A percentile compares a stretch with the other conserved stretches of the same genome.
These are phyloP conservation scores for Masnerella sp. DNA, from an alignment of 2,888 invertebrate species.

Conservation along the genomic window DNA sequence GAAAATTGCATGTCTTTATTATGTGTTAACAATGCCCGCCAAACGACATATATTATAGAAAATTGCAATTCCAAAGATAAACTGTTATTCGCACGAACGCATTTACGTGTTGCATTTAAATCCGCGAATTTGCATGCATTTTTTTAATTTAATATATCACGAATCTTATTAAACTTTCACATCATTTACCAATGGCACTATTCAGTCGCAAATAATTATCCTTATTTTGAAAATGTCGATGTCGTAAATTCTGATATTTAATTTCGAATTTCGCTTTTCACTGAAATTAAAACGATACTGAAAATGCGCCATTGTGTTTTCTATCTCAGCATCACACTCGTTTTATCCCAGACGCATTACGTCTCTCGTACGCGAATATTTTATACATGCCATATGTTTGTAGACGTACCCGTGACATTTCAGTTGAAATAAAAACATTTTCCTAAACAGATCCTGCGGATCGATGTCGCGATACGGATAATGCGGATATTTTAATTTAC, in stretches of 20 bases:
- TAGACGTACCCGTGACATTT: constrained; percentile 17
- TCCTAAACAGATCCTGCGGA: neutral
- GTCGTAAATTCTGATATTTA: neutral
- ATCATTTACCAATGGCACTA: too few relatives aligned
- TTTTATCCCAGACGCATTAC: constrained; percentile 12
- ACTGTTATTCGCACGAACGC: neutral
- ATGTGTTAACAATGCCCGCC: constrained; percentile 23
- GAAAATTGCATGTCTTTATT: constrained; percentile 43
- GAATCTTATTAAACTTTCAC: constrained; percentile 14
- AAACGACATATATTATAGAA: constrained; percentile 20
- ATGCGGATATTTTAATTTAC: too few relatives aligned
- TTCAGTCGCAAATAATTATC: too few relatives aligned
- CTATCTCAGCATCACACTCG: constrained; percentile 2
- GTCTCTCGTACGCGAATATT: constrained; percentile 19
- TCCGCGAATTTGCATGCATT: constrained; percentile 18
- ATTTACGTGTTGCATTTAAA: constrained; percentile 30
- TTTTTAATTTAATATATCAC: constrained; percentile 20
- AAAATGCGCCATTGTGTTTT: neutral
- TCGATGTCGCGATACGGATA: too few relatives aligned
- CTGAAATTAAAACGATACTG: constrained; percentile 9
- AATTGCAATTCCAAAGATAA: constrained; percentile 21
- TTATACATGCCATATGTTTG: constrained; percentile 15
- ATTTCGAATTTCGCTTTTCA: neutral
- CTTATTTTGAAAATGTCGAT: neutral
- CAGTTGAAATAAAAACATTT: neutral